Evolutionary conservation across 2,113 vertebrate species (phyloP).

Genomic region (Lanius collurio): DNA sequence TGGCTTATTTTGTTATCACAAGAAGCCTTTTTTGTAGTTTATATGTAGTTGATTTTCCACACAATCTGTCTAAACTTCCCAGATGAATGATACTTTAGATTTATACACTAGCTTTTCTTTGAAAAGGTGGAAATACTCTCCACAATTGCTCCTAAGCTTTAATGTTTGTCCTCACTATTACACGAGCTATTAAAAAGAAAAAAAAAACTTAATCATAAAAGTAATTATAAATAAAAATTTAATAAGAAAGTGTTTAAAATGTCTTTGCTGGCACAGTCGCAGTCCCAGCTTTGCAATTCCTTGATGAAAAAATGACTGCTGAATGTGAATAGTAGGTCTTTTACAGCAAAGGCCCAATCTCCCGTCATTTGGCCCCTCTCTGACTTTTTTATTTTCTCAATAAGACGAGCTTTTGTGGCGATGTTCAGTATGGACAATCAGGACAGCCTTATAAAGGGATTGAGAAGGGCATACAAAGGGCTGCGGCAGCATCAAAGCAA

Average conservation of each 20-base stretch:
- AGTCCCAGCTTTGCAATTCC: neutral
- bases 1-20: neutral
- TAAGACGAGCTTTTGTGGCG: conserved; percentile 35
- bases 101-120: neutral
- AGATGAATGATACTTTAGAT: neutral
- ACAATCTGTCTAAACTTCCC: neutral
- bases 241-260: neutral
- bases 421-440: conserved; percentile 63
- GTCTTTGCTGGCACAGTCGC: rapidly evolving
- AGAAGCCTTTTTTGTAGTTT: neutral
- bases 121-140: neutral
- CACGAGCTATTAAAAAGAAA: neutral
- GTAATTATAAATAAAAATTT: neutral
- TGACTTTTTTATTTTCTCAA: conserved; percentile 64
- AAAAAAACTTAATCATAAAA: neutral
- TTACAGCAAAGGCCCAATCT: conserved; percentile 39
- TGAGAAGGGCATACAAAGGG: conserved; percentile 78
- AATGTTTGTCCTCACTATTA: neutral
- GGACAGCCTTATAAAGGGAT: conserved; percentile 83
- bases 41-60: neutral
- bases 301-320: neutral
- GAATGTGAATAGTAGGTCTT: conserved; percentile 30
- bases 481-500: conserved; percentile 78
- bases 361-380: conserved; percentile 48
- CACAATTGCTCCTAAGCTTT: neutral